Conservation (phyloP, 37 sponge, comb jelly and placozoan species). For the Ianthella basta region DNA sequence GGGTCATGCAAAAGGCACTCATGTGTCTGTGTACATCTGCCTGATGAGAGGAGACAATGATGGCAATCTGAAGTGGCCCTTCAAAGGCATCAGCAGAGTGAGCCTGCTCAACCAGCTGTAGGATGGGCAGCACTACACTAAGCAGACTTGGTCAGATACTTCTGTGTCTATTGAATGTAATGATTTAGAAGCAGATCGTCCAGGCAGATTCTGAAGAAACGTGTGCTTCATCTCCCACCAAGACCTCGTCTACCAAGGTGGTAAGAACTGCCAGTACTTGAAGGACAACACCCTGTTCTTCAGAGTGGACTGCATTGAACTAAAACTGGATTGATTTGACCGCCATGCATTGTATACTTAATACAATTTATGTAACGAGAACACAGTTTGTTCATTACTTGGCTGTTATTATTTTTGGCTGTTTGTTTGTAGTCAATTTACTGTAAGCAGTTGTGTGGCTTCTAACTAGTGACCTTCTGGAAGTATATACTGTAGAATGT, state of each 20-base stretch:
- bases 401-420: too few relatives aligned
- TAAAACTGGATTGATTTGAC: background rate
- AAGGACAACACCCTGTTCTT: background rate
- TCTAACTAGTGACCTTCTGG: too few relatives aligned
- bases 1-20: background rate
- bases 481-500: too few relatives aligned
- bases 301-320: background rate
- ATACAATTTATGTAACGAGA: too few relatives aligned
- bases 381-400: too few relatives aligned
- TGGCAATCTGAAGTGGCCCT: background rate
- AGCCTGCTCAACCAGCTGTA: slow-evolving; percentile 5
- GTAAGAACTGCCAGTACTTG: background rate
- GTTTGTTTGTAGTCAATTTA: too few relatives aligned
- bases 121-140: background rate
- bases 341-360: too few relatives aligned
- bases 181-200: background rate
- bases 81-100: background rate
- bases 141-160: background rate
- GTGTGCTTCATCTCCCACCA: background rate
- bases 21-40: background rate
- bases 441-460: too few relatives aligned
- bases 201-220: background rate
- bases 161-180: too few relatives aligned
- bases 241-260: background rate
- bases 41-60: background rate